Evolutionary conservation across 2,888 invertebrate species (phyloP).

Genomic region (Ophion ventricosus): DNA sequence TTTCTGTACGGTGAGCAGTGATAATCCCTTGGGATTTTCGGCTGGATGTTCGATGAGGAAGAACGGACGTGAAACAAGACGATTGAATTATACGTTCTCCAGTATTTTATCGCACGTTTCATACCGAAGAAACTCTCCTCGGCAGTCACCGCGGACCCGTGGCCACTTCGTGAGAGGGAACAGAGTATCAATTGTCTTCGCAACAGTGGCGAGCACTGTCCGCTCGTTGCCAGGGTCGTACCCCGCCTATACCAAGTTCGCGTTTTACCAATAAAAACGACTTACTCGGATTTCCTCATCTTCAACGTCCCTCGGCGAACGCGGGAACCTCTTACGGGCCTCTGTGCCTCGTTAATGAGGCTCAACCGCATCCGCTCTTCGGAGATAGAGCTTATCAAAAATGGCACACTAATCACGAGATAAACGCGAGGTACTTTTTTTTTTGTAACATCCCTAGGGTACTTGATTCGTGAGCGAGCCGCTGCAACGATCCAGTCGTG

Average conservation of each 20-base stretch:
- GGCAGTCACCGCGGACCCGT: conserved; percentile 6
- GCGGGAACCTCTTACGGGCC: neutral
- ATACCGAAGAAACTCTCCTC: conserved; percentile 52
- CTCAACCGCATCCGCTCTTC: neutral
- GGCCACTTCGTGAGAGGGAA: conserved; percentile 37
- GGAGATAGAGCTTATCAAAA: neutral
- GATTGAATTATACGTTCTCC: conserved; percentile 59
- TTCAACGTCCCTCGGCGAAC: neutral
- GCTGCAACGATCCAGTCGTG: too few relatives aligned
- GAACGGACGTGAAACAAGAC: conserved; percentile 49
- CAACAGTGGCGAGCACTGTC: conserved; percentile 59
- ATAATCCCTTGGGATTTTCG: conserved; percentile 4
- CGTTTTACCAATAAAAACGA: conserved; percentile 50
- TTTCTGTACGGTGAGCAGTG: neutral
- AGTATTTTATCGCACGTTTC: conserved; percentile 58
- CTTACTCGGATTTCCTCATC: conserved; percentile 41
- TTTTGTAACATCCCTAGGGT: neutral
- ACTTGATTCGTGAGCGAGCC: too few relatives aligned
- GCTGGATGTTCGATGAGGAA: conserved; percentile 26
- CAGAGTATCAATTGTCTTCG: conserved; percentile 62
- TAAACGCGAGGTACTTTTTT: neutral
- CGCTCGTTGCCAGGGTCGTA: neutral
- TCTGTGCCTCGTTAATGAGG: conserved; percentile 8
- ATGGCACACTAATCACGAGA: neutral
- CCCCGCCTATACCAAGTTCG: conserved; percentile 3